Percentiles rank a stretch among this genome's conserved stretches.
phyloP scores from a whole-genome alignment of 2,797 vertebrate genomes.

The Pogoniulus pusillus region DNA sequence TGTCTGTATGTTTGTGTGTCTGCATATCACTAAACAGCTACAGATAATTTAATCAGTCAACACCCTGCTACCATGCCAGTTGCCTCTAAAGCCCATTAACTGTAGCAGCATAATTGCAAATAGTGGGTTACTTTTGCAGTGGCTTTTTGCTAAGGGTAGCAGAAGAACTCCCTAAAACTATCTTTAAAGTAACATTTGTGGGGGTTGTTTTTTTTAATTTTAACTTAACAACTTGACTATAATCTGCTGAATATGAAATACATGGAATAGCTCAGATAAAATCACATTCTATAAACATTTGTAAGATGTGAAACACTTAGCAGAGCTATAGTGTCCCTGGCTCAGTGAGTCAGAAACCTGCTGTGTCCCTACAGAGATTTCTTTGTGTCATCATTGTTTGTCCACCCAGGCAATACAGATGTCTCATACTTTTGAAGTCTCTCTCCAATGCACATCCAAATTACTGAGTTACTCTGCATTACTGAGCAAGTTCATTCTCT shows the following conservation, averaged over 20 bases:
- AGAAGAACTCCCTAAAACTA: background rate
- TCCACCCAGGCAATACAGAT: background rate
- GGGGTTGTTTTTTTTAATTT: background rate
- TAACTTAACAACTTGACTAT: background rate
- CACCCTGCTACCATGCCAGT: background rate
- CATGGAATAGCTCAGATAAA: background rate
- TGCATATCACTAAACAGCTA: background rate
- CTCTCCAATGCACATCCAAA: background rate
- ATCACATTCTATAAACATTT: background rate
- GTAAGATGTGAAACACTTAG: background rate
- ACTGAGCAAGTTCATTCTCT: background rate
- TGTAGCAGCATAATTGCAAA: background rate
- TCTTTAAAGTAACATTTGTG: background rate
- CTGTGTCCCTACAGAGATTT: background rate
- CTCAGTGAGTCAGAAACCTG: background rate
- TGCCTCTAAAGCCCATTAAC: background rate
- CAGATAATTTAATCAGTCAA: background rate
- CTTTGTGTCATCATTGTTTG: background rate
- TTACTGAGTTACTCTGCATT: background rate
- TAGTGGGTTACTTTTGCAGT: background rate
- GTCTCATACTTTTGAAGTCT: background rate
- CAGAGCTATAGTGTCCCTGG: background rate
- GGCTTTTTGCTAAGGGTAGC: background rate
- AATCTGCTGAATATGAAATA: background rate
- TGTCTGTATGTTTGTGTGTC: background rate